A percentile compares a stretch with the other conserved stretches of the same genome.
Evolutionary conservation across 2,797 vertebrate species (phyloP).

Genomic region (Sebastes reedi): DNA sequence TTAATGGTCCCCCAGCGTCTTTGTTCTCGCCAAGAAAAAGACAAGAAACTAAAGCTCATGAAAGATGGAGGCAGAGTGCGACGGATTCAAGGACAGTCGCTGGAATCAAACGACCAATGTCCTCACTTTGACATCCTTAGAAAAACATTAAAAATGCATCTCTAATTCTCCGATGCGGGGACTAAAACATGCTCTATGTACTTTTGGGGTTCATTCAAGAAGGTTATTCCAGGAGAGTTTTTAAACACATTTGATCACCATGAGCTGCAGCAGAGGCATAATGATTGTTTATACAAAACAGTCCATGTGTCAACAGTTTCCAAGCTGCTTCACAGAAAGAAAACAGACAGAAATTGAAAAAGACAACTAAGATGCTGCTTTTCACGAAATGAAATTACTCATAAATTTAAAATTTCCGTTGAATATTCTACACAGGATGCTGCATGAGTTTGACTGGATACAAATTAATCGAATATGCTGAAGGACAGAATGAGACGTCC

Average conservation of each 20-base stretch:
- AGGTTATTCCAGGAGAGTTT: neutral
- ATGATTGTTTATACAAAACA: neutral
- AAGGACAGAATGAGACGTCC: constrained; percentile 4
- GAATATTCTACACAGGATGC: neutral
- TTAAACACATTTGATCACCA: neutral
- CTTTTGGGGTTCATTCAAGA: neutral
- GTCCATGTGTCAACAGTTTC: neutral
- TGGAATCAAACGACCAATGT: constrained; percentile 5
- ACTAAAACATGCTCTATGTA: neutral
- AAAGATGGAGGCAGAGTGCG: constrained; percentile 9
- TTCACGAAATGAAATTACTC: neutral
- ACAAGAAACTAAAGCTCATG: constrained; percentile 24
- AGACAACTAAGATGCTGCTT: neutral
- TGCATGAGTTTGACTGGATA: neutral
- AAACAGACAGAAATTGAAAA: neutral
- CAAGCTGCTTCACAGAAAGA: neutral
- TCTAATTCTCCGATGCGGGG: neutral
- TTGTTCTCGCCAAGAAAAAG: constrained; percentile 39
- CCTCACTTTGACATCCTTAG: constrained; percentile 4
- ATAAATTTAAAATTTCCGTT: neutral
- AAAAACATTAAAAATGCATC: constrained; percentile 5
- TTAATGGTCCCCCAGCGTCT: constrained; percentile 37
- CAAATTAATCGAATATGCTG: constrained; percentile 19
- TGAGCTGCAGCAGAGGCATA: neutral
- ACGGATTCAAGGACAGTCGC: neutral